These are phyloP conservation scores for Drosophila nigromelanica DNA, from an alignment of 1,140 invertebrate species.

Conservation along the genomic window DNA sequence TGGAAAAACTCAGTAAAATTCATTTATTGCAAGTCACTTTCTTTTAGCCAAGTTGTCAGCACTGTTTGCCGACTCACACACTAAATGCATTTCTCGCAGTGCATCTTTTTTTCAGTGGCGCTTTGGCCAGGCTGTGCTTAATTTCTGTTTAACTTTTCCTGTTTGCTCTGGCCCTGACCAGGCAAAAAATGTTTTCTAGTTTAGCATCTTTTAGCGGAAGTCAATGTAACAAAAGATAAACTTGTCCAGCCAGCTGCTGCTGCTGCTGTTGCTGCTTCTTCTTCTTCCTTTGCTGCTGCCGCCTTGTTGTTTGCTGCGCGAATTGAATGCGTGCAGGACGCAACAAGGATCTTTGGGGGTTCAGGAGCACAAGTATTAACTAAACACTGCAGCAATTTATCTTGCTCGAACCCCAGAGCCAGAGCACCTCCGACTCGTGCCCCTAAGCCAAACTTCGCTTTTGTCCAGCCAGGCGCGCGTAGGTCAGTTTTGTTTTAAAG, in stretches of 20 bases:
- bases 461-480: conserved; percentile 31
- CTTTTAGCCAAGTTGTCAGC: background rate
- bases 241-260: conserved; percentile 74
- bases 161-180: conserved; percentile 39
- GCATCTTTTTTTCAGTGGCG: conserved; percentile 31
- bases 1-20: too few species aligned
- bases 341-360: conserved; percentile 2
- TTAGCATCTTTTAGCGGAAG: conserved; percentile 79
- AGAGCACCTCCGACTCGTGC: conserved; percentile 4
- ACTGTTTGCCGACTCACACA: background rate
- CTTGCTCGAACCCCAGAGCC: conserved; percentile 32
- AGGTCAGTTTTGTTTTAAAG: conserved; percentile 77
- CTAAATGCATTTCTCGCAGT: conserved; percentile 40
- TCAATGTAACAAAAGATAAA: conserved; percentile 82
- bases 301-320: conserved; percentile 35
- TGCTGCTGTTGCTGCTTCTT: conserved; percentile 31
- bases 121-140: conserved; percentile 77
- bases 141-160: conserved; percentile 77
- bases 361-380: conserved; percentile 66
- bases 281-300: conserved; percentile 20
- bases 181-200: conserved; percentile 64
- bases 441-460: conserved; percentile 14
- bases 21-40: background rate
- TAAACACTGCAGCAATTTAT: conserved; percentile 81
- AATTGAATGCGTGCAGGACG: conserved; percentile 50